Evolutionary conservation across 1,140 invertebrate genomes (phyloP).

Genomic region (Brachionus asplanchnoidis): DNA sequence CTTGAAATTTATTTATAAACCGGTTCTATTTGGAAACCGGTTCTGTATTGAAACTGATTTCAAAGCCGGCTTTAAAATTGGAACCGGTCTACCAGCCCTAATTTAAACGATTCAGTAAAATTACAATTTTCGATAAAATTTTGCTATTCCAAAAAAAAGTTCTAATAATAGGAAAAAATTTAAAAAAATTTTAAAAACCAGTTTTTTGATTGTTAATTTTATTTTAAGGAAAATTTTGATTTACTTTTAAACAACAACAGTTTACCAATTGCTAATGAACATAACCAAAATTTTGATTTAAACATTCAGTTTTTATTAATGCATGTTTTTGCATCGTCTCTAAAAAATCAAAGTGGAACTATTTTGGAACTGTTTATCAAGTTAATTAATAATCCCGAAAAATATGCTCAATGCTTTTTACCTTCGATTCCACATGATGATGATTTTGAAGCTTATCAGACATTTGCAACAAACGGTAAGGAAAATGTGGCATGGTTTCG

Average conservation of each 20-base stretch:
- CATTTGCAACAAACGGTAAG: conserved; percentile 41
- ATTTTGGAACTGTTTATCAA: neutral
- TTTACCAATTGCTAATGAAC: neutral
- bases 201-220: neutral
- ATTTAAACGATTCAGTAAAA: too few species aligned
- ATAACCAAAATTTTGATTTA: neutral
- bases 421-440: conserved; percentile 44
- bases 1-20: too few species aligned
- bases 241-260: neutral
- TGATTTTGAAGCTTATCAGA: conserved; percentile 43
- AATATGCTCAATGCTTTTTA: neutral
- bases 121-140: too few species aligned
- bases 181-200: too few species aligned
- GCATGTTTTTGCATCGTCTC: neutral
- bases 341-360: neutral
- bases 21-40: too few species aligned
- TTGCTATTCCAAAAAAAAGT: too few species aligned
- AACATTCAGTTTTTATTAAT: conserved; percentile 12
- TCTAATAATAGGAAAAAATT: too few species aligned
- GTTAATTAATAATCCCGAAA: neutral
- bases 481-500: conserved; percentile 44
- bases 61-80: too few species aligned
- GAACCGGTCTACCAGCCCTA: too few species aligned
- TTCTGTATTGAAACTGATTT: too few species aligned
- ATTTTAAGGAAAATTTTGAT: neutral